Conservation (phyloP, 2,888 invertebrate species). For the Apodemia mormo region DNA sequence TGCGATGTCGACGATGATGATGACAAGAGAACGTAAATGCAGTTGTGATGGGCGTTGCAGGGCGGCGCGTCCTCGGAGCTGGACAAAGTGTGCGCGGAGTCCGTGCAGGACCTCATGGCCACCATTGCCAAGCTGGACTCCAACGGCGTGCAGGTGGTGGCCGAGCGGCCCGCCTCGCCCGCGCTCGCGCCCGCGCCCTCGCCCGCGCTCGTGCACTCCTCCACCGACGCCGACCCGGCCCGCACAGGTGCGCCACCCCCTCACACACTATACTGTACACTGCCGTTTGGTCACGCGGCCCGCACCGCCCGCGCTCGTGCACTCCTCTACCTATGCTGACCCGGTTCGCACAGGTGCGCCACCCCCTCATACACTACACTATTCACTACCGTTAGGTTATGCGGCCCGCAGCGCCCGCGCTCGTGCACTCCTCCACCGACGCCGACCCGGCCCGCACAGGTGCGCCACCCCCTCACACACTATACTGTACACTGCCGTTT, state of each 20-base stretch:
- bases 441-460: conserved; percentile 52
- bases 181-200: conserved; percentile 56
- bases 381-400: background rate
- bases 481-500: background rate
- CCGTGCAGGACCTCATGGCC: conserved; percentile 92
- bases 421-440: conserved; percentile 79
- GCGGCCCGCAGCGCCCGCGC: no score
- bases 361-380: background rate
- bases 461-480: background rate
- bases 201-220: conserved; percentile 87
- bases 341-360: conserved; percentile 34
- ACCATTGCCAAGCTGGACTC: conserved; percentile 94
- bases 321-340: conserved; percentile 77
- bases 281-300: no score
- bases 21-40: conserved; percentile 17
- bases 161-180: conserved; percentile 59
- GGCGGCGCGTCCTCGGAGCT: conserved; percentile 73
- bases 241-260: conserved; percentile 31
- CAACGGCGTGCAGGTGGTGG: conserved; percentile 88
- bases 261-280: background rate
- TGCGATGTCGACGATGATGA: conserved; percentile 3
- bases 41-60: conserved; percentile 29
- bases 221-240: conserved; percentile 81
- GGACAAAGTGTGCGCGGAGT: conserved; percentile 92
- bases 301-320: no score